phyloP scores from a whole-genome alignment of 2,888 invertebrate species.

The Drosophila meridionalis region DNA sequence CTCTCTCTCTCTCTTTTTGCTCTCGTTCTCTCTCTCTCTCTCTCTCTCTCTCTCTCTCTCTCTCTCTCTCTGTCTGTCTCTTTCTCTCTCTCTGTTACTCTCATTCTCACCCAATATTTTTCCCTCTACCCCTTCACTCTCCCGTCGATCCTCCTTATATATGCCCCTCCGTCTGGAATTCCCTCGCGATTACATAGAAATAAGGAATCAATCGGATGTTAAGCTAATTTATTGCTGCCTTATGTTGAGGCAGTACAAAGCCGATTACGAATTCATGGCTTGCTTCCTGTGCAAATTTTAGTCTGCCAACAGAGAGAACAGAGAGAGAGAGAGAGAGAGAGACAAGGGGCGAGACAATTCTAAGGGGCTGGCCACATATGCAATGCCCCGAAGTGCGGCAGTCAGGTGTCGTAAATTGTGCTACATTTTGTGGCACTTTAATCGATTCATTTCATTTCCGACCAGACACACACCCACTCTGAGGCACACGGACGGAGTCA shows the following conservation, averaged over 20 bases:
- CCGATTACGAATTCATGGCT: slow-evolving; percentile 43
- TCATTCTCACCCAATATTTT: neutral
- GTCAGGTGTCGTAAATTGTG: slow-evolving; percentile 48
- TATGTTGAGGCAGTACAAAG: slow-evolving; percentile 10
- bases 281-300: slow-evolving; percentile 2
- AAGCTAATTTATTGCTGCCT: slow-evolving; percentile 29
- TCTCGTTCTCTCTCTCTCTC: neutral
- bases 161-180: neutral
- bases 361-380: slow-evolving; percentile 12
- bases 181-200: neutral
- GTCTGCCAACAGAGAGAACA: neutral
- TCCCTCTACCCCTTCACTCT: no score
- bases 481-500: slow-evolving; percentile 20
- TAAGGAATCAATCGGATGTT: slow-evolving; percentile 16
- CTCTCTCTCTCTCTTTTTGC: neutral
- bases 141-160: neutral
- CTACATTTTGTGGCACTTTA: slow-evolving; percentile 30
- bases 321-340: neutral
- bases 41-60: neutral
- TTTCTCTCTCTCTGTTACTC: neutral
- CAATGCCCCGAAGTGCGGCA: slow-evolving; percentile 35
- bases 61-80: neutral
- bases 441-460: slow-evolving; percentile 57
- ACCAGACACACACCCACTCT: neutral
- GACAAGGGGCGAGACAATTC: neutral